Evolutionary conservation across 2,888 invertebrate genomes (phyloP).

Genomic region (Hirtodrosophila cameraria): DNA sequence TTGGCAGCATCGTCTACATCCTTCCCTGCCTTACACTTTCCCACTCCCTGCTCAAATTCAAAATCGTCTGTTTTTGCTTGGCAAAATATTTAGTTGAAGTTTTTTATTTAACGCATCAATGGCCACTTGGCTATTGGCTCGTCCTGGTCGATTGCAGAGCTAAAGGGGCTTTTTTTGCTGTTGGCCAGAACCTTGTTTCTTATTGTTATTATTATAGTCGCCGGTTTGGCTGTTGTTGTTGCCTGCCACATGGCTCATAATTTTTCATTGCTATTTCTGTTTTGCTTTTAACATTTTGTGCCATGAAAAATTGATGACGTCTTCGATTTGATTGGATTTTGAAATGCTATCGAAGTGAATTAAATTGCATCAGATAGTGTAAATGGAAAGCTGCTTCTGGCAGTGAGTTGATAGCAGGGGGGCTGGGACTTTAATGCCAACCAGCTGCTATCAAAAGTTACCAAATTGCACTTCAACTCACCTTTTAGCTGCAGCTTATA

Average conservation of each 20-base stretch:
- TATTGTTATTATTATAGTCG: constrained; percentile 24
- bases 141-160: constrained; percentile 48
- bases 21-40: no score
- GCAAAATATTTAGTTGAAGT: constrained; percentile 69
- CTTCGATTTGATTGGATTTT: constrained; percentile 71
- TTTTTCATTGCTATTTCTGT: constrained; percentile 66
- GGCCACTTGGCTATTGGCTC: constrained; percentile 62
- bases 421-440: constrained; percentile 13
- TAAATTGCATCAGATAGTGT: constrained; percentile 37
- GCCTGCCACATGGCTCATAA: constrained; percentile 71
- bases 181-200: constrained; percentile 31
- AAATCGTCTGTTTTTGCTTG: constrained; percentile 52
- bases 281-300: constrained; percentile 27
- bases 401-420: neutral
- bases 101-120: constrained; percentile 74
- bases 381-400: no score
- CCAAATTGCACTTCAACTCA: constrained; percentile 44
- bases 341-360: constrained; percentile 59
- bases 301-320: constrained; percentile 61
- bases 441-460: constrained; percentile 29
- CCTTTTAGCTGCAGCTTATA: constrained; percentile 16
- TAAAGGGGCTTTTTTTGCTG: no score
- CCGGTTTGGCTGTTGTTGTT: constrained; percentile 21
- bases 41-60: no score
- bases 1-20: constrained; percentile 10